A percentile compares a stretch with the other conserved stretches of the same genome.
phyloP scores from a whole-genome alignment of 1,140 invertebrate genomes.

The Apocrypta bakeri region DNA sequence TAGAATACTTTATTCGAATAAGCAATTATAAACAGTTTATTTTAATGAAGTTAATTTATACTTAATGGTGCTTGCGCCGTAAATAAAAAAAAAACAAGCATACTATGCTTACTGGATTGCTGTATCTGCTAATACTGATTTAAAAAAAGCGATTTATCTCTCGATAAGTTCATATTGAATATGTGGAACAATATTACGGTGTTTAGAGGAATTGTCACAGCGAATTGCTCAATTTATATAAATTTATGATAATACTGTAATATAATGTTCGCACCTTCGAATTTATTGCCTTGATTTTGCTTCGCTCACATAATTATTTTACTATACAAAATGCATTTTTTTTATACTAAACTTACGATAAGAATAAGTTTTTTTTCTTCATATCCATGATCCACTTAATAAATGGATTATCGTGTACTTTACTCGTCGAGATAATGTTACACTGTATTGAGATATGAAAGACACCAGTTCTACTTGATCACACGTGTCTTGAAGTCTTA shows the following conservation, averaged over 20 bases:
- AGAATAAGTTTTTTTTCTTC: not conserved
- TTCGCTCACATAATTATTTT: not conserved
- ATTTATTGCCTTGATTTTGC: not conserved
- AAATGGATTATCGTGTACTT: constrained; percentile 37
- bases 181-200: constrained; percentile 38
- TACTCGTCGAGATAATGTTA: constrained; percentile 49
- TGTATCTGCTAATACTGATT: not conserved
- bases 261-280: not conserved
- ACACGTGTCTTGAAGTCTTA: constrained; percentile 44
- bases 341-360: not conserved
- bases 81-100: not conserved
- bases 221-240: constrained; percentile 7
- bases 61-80: constrained; percentile 32
- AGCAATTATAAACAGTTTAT: not conserved
- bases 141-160: not conserved
- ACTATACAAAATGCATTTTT: not conserved
- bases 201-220: constrained; percentile 6
- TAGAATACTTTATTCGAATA: not conserved
- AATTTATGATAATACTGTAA: not conserved
- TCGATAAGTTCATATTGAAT: constrained; percentile 21
- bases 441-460: constrained; percentile 53
- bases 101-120: not conserved
- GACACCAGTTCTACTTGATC: constrained; percentile 32
- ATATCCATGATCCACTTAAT: constrained; percentile 1
- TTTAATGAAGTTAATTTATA: not conserved